Conservation (phyloP, 2,797 vertebrate species). For the Mareca strepera region DNA sequence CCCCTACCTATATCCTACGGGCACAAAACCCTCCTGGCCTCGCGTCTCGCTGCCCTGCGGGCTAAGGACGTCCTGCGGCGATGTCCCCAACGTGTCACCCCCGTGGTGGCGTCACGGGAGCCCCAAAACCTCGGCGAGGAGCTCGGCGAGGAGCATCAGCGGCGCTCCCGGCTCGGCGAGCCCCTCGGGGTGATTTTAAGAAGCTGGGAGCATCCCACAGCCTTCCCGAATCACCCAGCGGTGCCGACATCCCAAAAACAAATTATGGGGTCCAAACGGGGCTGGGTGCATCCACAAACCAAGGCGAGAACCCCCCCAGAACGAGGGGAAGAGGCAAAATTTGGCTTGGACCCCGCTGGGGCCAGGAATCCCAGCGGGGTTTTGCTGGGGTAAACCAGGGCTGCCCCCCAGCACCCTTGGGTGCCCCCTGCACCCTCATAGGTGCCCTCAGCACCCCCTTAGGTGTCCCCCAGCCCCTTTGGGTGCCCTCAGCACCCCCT, state of each 20-base stretch:
- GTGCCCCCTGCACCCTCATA: no score
- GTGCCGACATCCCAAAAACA: neutral
- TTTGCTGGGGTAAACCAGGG: neutral
- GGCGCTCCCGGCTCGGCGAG: neutral
- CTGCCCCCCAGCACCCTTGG: no score
- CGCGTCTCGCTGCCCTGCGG: conserved; percentile 13
- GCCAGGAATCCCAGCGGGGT: neutral
- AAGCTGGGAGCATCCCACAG: neutral
- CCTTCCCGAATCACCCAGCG: neutral
- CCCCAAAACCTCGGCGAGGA: neutral
- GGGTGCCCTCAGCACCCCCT: no score
- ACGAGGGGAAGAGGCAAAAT: neutral
- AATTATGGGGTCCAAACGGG: neutral
- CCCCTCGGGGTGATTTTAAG: rapidly evolving
- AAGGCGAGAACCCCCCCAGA: neutral
- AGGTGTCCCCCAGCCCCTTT: no score
- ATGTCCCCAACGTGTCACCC: neutral
- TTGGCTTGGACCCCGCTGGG: neutral
- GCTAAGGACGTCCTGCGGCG: neutral
- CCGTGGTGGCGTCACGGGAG: neutral
- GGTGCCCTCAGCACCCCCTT: no score
- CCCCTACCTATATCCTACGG: neutral
- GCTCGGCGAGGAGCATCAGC: neutral
- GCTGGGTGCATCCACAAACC: no score
- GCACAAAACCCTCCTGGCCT: conserved; percentile 11